A percentile compares a stretch with the other conserved stretches of the same genome.
Conservation (phyloP, 2,797 vertebrate genomes). For the Bradypodion ventrale region DNA sequence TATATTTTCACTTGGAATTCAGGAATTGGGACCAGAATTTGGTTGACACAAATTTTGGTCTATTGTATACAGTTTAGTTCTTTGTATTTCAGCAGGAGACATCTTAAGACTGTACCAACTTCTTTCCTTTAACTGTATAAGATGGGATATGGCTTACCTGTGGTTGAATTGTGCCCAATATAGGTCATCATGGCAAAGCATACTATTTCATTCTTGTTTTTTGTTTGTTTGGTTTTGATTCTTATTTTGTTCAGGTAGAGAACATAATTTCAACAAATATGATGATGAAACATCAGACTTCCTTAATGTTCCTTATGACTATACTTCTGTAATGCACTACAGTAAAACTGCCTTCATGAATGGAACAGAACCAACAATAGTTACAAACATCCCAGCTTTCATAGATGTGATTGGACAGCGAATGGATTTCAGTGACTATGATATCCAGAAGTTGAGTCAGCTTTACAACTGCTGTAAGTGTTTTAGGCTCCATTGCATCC, state of each 20-base stretch:
- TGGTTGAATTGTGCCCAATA: no score
- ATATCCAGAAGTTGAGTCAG: conserved; percentile 85
- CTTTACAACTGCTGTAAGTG: conserved; percentile 93
- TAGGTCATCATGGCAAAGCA: not conserved
- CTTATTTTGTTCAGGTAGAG: conserved; percentile 76
- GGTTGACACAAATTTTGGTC: not conserved
- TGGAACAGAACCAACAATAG: conserved; percentile 84
- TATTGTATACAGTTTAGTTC: not conserved
- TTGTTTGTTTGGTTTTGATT: conserved; percentile 3
- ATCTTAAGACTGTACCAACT: not conserved
- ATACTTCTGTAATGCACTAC: conserved; percentile 96
- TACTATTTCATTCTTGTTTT: not conserved
- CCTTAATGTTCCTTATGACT: conserved; percentile 92
- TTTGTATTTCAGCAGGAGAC: not conserved
- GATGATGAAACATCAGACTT: conserved; percentile 81
- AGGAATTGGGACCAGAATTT: not conserved
- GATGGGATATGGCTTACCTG: not conserved
- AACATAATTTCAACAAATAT: conserved; percentile 87
- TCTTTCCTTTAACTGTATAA: not conserved
- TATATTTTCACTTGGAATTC: not conserved
- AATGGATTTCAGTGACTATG: conserved; percentile 93
- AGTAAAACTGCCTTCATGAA: conserved; percentile 87
- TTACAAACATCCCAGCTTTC: conserved; percentile 88
- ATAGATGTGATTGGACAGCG: conserved; percentile 90
- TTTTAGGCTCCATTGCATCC: not conserved